Evolutionary conservation across 1,140 invertebrate species (phyloP).

Genomic region (Drosophila busckii): DNA sequence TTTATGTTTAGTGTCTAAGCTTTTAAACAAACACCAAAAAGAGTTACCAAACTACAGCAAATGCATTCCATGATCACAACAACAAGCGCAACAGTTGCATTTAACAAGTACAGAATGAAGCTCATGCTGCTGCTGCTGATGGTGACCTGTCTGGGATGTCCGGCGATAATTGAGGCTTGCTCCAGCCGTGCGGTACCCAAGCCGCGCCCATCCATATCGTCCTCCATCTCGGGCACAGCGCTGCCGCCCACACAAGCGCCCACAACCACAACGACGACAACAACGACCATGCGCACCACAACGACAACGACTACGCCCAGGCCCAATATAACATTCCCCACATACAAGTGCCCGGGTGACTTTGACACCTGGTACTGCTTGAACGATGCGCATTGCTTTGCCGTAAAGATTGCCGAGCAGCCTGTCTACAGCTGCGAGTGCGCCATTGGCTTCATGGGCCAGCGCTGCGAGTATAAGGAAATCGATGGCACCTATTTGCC

Average conservation of each 20-base stretch:
- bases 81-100: conserved; percentile 24
- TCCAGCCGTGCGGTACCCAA: conserved; percentile 92
- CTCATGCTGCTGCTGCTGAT: conserved; percentile 34
- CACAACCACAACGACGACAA: conserved; percentile 18
- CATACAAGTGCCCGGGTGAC: conserved; percentile 92
- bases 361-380: conserved; percentile 96
- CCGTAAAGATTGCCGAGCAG: conserved; percentile 93
- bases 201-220: conserved; percentile 81
- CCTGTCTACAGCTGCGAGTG: conserved; percentile 97
- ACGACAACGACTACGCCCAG: conserved; percentile 82
- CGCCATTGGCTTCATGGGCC: conserved; percentile 94
- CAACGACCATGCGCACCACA: conserved; percentile 80
- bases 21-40: conserved; percentile 43
- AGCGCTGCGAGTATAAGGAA: conserved; percentile 95
- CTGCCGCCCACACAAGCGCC: conserved; percentile 78
- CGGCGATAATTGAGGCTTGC: conserved; percentile 83
- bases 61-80: conserved; percentile 35
- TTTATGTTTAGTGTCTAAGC: conserved; percentile 20
- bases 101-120: conserved; percentile 35
- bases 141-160: conserved; percentile 40
- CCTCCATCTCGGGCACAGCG: conserved; percentile 59
- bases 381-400: conserved; percentile 96
- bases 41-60: conserved; percentile 18
- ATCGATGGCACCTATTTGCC: conserved; percentile 94
- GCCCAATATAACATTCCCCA: conserved; percentile 96